Percentiles rank a stretch among this genome's conserved stretches.
Evolutionary conservation across 2,888 invertebrate genomes (phyloP).

Genomic region (Melieria picta): DNA sequence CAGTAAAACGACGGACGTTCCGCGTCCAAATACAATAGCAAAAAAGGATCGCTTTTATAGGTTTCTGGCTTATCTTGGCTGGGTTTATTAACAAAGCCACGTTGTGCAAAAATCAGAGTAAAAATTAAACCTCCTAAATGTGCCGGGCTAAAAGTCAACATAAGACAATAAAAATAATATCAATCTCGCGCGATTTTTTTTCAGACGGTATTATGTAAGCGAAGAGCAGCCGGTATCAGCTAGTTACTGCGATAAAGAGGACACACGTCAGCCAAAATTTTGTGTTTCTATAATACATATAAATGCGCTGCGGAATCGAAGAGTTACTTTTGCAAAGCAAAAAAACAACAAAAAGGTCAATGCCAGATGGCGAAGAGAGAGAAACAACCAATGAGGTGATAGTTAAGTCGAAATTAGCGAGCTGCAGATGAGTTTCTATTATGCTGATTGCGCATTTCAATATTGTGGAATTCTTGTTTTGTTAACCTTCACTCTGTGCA

Average conservation of each 20-base stretch:
- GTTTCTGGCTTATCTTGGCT: too few species aligned
- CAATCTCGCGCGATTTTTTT: too few species aligned
- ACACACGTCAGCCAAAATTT: neutral
- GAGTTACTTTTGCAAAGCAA: neutral
- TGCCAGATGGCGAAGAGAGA: slow-evolving; percentile 9
- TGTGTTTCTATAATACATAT: too few species aligned
- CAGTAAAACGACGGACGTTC: too few species aligned
- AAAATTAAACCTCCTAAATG: neutral
- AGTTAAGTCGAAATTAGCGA: slow-evolving; percentile 1
- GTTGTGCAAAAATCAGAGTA: too few species aligned
- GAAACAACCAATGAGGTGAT: slow-evolving; percentile 8
- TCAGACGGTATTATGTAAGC: too few species aligned
- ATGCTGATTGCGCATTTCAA: slow-evolving; percentile 10
- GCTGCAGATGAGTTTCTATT: slow-evolving; percentile 6
- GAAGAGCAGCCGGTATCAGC: neutral
- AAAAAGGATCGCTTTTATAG: too few species aligned
- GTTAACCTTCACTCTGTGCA: too few species aligned
- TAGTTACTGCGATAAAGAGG: neutral
- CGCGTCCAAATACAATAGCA: too few species aligned
- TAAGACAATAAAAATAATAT: neutral
- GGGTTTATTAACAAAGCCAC: too few species aligned
- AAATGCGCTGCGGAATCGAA: neutral
- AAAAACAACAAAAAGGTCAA: slow-evolving; percentile 24
- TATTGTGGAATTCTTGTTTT: too few species aligned
- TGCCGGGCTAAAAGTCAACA: neutral